These are phyloP conservation scores for Eurytoma californica DNA, from an alignment of 2,888 invertebrate species.

Conservation along the genomic window DNA sequence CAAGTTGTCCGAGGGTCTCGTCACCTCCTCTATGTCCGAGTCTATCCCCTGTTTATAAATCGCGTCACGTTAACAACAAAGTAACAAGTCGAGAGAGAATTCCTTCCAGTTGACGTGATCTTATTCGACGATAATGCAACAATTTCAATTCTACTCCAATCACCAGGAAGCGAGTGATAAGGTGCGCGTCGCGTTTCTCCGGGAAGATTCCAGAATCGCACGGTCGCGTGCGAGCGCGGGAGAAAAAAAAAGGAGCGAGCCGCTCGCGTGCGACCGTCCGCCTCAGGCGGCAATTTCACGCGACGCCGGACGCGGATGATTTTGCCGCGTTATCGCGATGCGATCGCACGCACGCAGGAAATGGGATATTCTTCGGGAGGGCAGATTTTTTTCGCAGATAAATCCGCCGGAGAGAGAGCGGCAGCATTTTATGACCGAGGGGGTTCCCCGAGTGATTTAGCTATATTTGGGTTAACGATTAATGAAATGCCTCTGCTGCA, in stretches of 20 bases:
- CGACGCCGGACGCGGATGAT: slow-evolving; percentile 36
- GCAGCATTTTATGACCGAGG: not conserved
- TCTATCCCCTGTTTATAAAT: slow-evolving; percentile 82
- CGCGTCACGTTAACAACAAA: too few relatives aligned
- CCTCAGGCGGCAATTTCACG: slow-evolving; percentile 26
- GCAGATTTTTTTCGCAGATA: slow-evolving; percentile 14
- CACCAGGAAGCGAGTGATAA: too few relatives aligned
- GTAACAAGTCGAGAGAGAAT: not conserved
- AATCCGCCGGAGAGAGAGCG: not conserved
- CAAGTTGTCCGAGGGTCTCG: slow-evolving; percentile 80
- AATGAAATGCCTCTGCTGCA: slow-evolving; percentile 11
- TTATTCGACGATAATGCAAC: too few relatives aligned
- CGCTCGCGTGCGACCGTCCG: too few relatives aligned
- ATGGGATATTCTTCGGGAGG: not conserved
- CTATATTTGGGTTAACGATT: slow-evolving; percentile 17
- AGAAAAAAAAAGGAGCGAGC: too few relatives aligned
- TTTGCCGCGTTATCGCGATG: slow-evolving; percentile 29
- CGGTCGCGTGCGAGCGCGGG: too few relatives aligned
- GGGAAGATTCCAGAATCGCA: too few relatives aligned
- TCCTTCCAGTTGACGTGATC: too few relatives aligned
- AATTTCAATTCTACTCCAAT: too few relatives aligned
- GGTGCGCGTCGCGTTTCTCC: too few relatives aligned
- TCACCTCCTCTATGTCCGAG: slow-evolving; percentile 91
- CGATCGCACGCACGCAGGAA: not conserved
- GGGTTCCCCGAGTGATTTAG: slow-evolving; percentile 6